Evolutionary conservation across 2,797 vertebrate genomes (phyloP).

Genomic region (Parauchenoglanis ngamensis): DNA sequence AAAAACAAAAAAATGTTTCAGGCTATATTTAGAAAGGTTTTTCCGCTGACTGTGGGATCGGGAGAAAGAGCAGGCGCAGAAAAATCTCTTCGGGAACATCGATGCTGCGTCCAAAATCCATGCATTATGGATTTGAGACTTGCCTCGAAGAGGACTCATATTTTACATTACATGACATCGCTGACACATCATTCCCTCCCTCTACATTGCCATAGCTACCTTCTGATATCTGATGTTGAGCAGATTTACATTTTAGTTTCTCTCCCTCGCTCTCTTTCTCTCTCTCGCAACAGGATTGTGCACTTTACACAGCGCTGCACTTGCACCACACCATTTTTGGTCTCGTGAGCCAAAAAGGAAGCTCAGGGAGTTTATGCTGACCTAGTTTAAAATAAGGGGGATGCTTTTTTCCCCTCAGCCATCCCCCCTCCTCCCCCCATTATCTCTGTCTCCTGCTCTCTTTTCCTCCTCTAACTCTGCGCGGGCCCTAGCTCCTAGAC

Average conservation of each 20-base stretch:
- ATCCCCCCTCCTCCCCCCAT: neutral
- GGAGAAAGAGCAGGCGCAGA: constrained; percentile 32
- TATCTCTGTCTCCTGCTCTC: constrained; percentile 16
- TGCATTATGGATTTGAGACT: neutral
- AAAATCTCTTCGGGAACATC: constrained; percentile 27
- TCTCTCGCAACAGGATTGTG: constrained; percentile 2
- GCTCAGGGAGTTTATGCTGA: constrained; percentile 58
- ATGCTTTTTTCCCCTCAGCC: neutral
- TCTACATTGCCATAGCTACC: neutral
- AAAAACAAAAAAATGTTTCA: constrained; percentile 30
- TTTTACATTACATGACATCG: neutral
- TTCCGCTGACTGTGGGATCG: constrained; percentile 54
- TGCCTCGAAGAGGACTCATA: neutral
- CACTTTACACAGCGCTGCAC: constrained; percentile 43
- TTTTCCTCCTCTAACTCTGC: constrained; percentile 49
- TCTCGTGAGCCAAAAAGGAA: constrained; percentile 60
- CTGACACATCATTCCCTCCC: constrained; percentile 8
- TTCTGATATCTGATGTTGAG: neutral
- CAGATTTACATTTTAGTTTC: neutral
- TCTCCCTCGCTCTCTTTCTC: neutral
- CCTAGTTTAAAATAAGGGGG: constrained; percentile 58
- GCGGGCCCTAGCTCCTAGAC: constrained; percentile 42
- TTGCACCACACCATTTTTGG: constrained; percentile 32
- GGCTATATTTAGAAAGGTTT: constrained; percentile 51
- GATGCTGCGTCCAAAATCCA: constrained; percentile 17